Evolutionary conservation across 64 coral and sea anemone genomes (phyloP).

Genomic region (Anthopleura sola): DNA sequence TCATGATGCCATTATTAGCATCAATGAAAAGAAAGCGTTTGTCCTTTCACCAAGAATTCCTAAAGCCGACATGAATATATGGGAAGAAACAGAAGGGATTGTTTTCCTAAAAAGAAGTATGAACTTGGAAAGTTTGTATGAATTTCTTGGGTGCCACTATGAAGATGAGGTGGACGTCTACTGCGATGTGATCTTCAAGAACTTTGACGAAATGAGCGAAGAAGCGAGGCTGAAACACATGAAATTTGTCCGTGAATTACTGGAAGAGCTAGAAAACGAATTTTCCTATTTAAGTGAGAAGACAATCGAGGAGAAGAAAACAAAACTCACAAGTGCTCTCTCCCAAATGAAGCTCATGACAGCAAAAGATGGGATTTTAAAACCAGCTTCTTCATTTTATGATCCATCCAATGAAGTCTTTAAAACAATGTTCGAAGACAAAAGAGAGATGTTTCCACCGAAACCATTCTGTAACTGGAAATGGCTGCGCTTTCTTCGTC

Average conservation of each 20-base stretch:
- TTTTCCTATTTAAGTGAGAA: background rate
- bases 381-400: conserved; percentile 23
- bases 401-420: conserved; percentile 39
- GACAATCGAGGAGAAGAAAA: background rate
- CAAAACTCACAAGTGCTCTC: background rate
- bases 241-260: background rate
- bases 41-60: conserved; percentile 26
- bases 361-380: background rate
- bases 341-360: background rate
- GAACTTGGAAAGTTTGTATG: background rate
- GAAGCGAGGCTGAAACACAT: conserved; percentile 30
- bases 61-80: background rate
- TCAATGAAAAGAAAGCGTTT: background rate
- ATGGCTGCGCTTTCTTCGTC: conserved; percentile 30
- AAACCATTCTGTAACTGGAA: conserved; percentile 3
- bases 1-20: background rate
- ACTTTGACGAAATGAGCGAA: background rate
- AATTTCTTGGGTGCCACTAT: conserved; percentile 2
- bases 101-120: conserved; percentile 6
- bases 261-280: background rate
- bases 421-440: conserved; percentile 6
- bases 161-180: conserved; percentile 10
- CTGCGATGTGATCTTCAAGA: conserved; percentile 9
- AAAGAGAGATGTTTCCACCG: conserved; percentile 9
- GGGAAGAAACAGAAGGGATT: background rate